Evolutionary conservation across 2,797 vertebrate genomes (phyloP).

Genomic region (Lemur catta): DNA sequence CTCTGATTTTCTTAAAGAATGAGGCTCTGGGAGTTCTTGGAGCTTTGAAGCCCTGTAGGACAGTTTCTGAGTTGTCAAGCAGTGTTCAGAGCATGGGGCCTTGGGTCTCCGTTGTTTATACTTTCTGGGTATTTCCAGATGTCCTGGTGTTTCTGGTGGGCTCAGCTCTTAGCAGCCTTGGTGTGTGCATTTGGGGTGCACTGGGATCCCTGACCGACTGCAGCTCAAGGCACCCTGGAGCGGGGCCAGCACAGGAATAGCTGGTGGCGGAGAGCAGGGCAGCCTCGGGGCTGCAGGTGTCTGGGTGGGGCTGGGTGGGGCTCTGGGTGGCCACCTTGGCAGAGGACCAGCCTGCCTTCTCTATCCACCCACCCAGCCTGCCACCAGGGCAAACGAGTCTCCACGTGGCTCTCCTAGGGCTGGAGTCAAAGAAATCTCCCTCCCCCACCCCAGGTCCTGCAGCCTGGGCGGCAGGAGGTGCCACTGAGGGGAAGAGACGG

Average conservation of each 20-base stretch:
- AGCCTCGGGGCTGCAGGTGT: not conserved
- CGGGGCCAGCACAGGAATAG: not conserved
- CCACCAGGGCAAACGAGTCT: not conserved
- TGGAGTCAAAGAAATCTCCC: not conserved
- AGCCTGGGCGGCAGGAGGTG: not conserved
- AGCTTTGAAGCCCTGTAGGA: not conserved
- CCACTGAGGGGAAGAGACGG: not conserved
- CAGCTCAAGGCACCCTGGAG: not conserved
- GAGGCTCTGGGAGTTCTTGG: constrained; percentile 2
- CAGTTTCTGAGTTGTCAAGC: not conserved
- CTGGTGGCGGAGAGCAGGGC: not conserved
- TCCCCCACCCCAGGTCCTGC: not conserved
- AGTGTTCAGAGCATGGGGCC: not conserved
- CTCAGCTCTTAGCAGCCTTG: not conserved
- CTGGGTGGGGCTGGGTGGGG: not conserved
- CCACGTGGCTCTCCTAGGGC: not conserved
- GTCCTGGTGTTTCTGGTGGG: not conserved
- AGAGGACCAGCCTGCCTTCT: not conserved
- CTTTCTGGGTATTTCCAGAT: not conserved
- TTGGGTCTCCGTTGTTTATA: not conserved
- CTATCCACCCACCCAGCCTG: not conserved
- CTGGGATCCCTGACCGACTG: not conserved
- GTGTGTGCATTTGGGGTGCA: not conserved
- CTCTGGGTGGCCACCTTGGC: not conserved
- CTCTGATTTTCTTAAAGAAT: constrained; percentile 45